Conservation (phyloP, 1,140 invertebrate genomes). For the Drosophila elegans region DNA sequence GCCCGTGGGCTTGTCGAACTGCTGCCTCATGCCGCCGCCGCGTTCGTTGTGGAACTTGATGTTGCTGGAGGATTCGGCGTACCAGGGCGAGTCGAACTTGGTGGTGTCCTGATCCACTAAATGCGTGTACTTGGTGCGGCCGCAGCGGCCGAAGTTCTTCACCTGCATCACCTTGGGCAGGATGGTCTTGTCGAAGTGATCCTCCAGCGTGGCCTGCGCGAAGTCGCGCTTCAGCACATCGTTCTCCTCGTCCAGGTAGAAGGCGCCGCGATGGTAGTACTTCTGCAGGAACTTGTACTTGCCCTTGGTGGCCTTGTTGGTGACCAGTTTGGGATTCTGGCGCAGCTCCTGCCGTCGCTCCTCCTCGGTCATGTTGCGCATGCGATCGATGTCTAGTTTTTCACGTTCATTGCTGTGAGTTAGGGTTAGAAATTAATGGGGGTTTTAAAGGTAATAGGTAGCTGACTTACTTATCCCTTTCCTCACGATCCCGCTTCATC, state of each 20-base stretch:
- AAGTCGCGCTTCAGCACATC: slow-evolving; percentile 97
- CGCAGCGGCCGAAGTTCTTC: slow-evolving; percentile 99
- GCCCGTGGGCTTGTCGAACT: slow-evolving; percentile 95
- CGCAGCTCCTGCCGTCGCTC: slow-evolving; percentile 95
- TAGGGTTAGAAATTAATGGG: not conserved
- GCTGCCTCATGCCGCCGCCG: slow-evolving; percentile 97
- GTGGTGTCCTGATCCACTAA: slow-evolving; percentile 99
- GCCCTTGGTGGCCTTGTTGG: slow-evolving; percentile 98
- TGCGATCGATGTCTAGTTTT: slow-evolving; percentile 94
- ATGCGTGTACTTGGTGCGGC: slow-evolving; percentile 99
- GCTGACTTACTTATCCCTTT: slow-evolving; percentile 92
- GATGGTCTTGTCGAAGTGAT: slow-evolving; percentile 99
- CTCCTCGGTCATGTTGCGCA: slow-evolving; percentile 98
- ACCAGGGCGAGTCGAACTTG: slow-evolving; percentile 98
- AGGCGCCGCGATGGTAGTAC: slow-evolving; percentile 99
- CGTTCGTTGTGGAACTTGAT: slow-evolving; percentile 95
- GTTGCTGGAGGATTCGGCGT: slow-evolving; percentile 92
- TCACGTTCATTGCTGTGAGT: slow-evolving; percentile 91
- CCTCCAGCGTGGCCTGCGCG: slow-evolving; percentile 98
- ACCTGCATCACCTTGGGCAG: slow-evolving; percentile 99
- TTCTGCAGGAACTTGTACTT: slow-evolving; percentile 99
- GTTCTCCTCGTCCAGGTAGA: slow-evolving; percentile 98
- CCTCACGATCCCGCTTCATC: slow-evolving; percentile 97
- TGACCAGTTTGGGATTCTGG: slow-evolving; percentile 96
- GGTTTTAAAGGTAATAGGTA: not conserved